phyloP scores from a whole-genome alignment of 2,888 invertebrate species.

The Cheilosia urbana region DNA sequence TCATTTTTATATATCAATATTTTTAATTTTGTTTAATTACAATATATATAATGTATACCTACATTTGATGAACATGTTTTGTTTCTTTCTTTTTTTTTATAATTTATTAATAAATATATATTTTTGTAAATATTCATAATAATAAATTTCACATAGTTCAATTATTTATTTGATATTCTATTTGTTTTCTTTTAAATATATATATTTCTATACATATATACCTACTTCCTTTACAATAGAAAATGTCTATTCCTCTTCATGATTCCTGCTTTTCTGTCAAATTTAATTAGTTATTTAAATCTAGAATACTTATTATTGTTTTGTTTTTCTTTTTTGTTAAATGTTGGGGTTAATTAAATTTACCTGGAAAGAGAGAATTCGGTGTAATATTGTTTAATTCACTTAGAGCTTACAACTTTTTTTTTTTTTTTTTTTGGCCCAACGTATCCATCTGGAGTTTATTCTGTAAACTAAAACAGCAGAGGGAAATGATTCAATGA shows the following conservation, averaged over 20 bases:
- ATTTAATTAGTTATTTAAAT: slow-evolving; percentile 40
- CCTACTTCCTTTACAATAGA: slow-evolving; percentile 63
- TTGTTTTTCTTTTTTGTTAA: slow-evolving; percentile 40
- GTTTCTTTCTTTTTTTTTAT: slow-evolving; percentile 28
- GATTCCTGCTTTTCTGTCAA: slow-evolving; percentile 18
- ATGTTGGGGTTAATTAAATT: slow-evolving; percentile 35
- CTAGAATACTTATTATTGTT: slow-evolving; percentile 48
- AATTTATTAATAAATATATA: slow-evolving; percentile 62
- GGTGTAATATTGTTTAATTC: slow-evolving; percentile 44
- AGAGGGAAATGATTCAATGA: slow-evolving; percentile 14
- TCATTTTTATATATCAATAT: slow-evolving; percentile 60
- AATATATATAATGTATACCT: slow-evolving; percentile 70
- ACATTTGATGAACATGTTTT: slow-evolving; percentile 52
- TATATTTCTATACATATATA: slow-evolving; percentile 27
- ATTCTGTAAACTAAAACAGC: slow-evolving; percentile 30
- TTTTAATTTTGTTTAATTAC: slow-evolving; percentile 66
- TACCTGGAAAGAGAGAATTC: slow-evolving; percentile 44
- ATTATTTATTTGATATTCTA: slow-evolving; percentile 74
- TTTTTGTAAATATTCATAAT: slow-evolving; percentile 78
- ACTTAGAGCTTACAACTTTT: slow-evolving; percentile 50
- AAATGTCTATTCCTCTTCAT: slow-evolving; percentile 48
- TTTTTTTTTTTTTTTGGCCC: slow-evolving; percentile 56
- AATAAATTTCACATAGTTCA: slow-evolving; percentile 73
- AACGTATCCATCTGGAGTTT: slow-evolving; percentile 62
- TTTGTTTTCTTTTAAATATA: slow-evolving; percentile 45